A percentile compares a stretch with the other conserved stretches of the same genome.
phyloP scores from a whole-genome alignment of 2,797 vertebrate species.

The Nasua narica region DNA sequence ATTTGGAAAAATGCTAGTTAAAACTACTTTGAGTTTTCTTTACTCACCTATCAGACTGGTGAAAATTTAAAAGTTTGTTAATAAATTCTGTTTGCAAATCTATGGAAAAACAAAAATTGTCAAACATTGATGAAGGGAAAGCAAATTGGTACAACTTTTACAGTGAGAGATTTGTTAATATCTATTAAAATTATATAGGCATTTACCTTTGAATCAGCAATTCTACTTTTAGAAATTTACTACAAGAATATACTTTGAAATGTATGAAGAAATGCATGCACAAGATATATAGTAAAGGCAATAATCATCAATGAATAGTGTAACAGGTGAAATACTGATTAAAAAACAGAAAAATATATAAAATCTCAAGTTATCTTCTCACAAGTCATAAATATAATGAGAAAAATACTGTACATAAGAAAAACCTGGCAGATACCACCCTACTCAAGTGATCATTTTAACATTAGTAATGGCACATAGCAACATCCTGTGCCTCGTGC shows the following conservation, averaged over 20 bases:
- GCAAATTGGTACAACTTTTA: neutral
- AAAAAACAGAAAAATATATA: neutral
- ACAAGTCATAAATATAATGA: neutral
- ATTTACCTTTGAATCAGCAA: conserved; percentile 4
- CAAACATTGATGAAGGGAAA: neutral
- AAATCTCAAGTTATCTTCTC: neutral
- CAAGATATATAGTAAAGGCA: neutral
- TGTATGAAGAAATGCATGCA: neutral
- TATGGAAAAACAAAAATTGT: neutral
- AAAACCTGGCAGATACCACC: neutral
- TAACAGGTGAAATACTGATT: neutral
- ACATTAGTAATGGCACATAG: neutral
- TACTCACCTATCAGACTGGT: neutral
- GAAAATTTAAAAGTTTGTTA: neutral
- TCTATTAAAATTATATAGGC: neutral
- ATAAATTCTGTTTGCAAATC: neutral
- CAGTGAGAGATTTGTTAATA: neutral
- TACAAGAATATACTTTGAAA: neutral
- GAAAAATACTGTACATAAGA: neutral
- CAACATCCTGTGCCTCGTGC: neutral
- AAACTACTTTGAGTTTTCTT: neutral
- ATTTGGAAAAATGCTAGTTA: neutral
- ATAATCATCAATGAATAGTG: neutral
- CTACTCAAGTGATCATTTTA: neutral
- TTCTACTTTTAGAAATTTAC: neutral